phyloP scores from a whole-genome alignment of 2,888 invertebrate genomes.

The Beris chalybata region DNA sequence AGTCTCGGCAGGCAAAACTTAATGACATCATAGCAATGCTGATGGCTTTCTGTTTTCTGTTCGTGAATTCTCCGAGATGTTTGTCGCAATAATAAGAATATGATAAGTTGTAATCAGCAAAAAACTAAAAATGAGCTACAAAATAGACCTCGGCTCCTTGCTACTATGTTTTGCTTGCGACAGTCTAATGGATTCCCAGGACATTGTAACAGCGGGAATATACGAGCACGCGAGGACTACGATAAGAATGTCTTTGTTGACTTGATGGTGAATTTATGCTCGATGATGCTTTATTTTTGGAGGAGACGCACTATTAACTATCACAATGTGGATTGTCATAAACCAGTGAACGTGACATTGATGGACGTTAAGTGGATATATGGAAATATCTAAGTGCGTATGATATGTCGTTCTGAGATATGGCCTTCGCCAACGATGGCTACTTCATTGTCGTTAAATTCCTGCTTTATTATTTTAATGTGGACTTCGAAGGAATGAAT shows the following conservation, averaged over 20 bases:
- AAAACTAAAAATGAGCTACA: conserved; percentile 2
- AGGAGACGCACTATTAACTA: neutral
- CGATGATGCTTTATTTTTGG: neutral
- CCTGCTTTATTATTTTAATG: too few relatives aligned
- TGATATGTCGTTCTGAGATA: too few relatives aligned
- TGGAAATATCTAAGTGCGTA: too few relatives aligned
- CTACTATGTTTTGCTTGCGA: neutral
- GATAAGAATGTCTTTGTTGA: neutral
- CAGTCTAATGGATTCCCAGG: neutral
- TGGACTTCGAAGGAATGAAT: too few relatives aligned
- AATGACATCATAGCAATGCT: conserved; percentile 13
- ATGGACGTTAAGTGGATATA: too few relatives aligned
- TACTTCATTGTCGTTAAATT: too few relatives aligned
- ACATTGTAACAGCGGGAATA: neutral
- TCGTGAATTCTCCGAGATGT: neutral
- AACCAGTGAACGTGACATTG: too few relatives aligned
- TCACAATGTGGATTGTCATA: neutral
- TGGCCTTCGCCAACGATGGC: too few relatives aligned
- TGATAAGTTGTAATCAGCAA: conserved; percentile 18
- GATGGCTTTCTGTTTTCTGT: conserved; percentile 7
- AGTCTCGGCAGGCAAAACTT: conserved; percentile 23
- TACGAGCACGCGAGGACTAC: conserved; percentile 5
- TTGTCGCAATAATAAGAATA: conserved; percentile 15
- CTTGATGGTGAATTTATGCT: conserved; percentile 12
- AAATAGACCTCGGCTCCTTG: too few relatives aligned